Base-by-base conservation (phyloP, 2,888 invertebrate species). In the Mycogona germanica region DNA sequence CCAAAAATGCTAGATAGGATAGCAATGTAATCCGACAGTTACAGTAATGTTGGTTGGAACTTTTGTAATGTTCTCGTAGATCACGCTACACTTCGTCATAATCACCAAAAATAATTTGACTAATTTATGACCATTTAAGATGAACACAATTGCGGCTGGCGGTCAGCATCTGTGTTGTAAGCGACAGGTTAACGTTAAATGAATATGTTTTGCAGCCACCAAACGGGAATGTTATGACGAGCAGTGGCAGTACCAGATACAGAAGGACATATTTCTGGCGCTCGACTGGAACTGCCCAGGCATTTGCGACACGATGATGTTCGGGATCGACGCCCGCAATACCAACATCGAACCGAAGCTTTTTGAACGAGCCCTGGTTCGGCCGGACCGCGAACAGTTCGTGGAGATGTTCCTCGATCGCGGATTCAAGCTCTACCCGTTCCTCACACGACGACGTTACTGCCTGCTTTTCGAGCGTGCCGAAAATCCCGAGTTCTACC, bases 231-330 rank as follows among this genome's bases (percentile, higher is more conserved):
- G 32, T n/a, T 35, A 29, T 5, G 42, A 44, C 26, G 17, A 28
- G n/a, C 25, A 51, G 35, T 56, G 56, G 56, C 55, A 56, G 17
- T 30, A 57, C 28, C 45, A 57, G 38, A 3, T 57, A 21, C 55
- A 67, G 52, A 65, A 66, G 59, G 65, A 67, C 55, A 58, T 69
- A 14, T 62, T 63, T 28, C 62, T 69, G 19, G 65, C 66, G 25
- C 52, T 69, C 17, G 67, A 68, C 58, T 69, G 69, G 69, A 69
- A 69, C 58, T 58, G 65, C 55, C 65, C 67, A 1, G 67, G 67
- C 56, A 61, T 69, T n/a, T 67, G 66, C 2, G 49, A 57, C 23
- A 63, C 64, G 19, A 64, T 66, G 54, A 64, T 68, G 14, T 66
- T 66, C 49, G 60, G 64, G 23, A 21, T 42, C 6, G 23, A 42